These are phyloP conservation scores for Ptychobarbus kaznakovi DNA, from an alignment of 2,797 vertebrate genomes.

Conservation along the genomic window DNA sequence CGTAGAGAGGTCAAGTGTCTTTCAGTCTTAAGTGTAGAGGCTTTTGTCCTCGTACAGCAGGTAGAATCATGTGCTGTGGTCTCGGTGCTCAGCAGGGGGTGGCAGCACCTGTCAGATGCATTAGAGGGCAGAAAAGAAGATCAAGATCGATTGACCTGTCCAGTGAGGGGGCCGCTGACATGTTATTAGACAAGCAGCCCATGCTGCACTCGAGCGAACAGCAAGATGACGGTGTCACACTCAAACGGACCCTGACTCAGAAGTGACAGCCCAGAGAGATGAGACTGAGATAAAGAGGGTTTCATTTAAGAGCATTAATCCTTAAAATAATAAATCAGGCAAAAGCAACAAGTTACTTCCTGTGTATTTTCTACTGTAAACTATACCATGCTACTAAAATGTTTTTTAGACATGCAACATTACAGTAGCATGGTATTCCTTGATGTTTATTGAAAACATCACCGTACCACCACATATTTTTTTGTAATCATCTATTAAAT, in stretches of 20 bases:
- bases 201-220: constrained; percentile 61
- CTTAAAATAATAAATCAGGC: background rate
- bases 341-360: background rate
- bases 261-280: constrained; percentile 57
- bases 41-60: constrained; percentile 26
- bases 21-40: background rate
- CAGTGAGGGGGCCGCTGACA: constrained; percentile 72
- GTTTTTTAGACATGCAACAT: background rate
- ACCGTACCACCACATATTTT: background rate
- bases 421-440: background rate
- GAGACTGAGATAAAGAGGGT: constrained; percentile 49
- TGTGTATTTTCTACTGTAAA: background rate
- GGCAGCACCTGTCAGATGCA: constrained; percentile 67
- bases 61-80: constrained; percentile 1
- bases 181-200: constrained; percentile 77
- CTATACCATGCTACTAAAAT: background rate
- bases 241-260: constrained; percentile 52
- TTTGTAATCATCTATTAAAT: background rate
- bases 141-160: constrained; percentile 76
- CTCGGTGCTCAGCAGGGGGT: constrained; percentile 22
- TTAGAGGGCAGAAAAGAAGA: constrained; percentile 68
- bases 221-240: constrained; percentile 60
- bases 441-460: background rate
- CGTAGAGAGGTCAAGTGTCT: background rate
- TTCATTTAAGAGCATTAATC: background rate